A percentile compares a stretch with the other conserved stretches of the same genome.
Evolutionary conservation across 2,797 vertebrate genomes (phyloP).

Genomic region (Hypotaenidia philippensis): DNA sequence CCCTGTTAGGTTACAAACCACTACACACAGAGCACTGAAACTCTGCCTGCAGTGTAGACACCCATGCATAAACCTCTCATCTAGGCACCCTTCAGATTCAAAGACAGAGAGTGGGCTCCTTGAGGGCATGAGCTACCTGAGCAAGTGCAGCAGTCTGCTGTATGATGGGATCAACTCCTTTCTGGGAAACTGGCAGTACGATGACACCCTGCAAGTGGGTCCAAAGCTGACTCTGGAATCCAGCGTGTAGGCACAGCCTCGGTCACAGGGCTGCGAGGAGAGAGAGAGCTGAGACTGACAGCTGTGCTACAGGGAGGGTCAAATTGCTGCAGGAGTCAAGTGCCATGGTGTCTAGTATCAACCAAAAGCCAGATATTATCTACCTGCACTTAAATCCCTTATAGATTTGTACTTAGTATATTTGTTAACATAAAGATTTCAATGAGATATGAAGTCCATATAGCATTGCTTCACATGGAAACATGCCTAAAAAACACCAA

Average conservation of each 20-base stretch:
- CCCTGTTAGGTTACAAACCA: neutral
- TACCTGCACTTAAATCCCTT: neutral
- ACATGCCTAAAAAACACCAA: neutral
- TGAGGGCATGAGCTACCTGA: neutral
- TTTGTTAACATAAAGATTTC: neutral
- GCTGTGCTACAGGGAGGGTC: neutral
- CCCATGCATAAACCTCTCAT: neutral
- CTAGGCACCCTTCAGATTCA: neutral
- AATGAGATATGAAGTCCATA: neutral
- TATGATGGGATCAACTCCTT: neutral
- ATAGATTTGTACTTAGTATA: neutral
- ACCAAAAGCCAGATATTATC: neutral
- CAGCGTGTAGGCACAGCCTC: neutral
- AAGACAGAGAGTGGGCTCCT: neutral
- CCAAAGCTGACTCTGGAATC: neutral
- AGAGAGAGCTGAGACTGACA: slow-evolving; percentile 9
- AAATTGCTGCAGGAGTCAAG: neutral
- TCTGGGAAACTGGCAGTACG: neutral
- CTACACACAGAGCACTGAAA: neutral
- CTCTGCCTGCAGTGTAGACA: neutral
- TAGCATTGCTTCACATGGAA: fast-evolving
- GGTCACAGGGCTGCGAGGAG: neutral
- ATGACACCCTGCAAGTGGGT: neutral
- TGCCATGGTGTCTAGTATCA: neutral
- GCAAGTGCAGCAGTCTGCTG: neutral